Conservation (phyloP, 2,113 vertebrate species). For the Platycercus adscitus region DNA sequence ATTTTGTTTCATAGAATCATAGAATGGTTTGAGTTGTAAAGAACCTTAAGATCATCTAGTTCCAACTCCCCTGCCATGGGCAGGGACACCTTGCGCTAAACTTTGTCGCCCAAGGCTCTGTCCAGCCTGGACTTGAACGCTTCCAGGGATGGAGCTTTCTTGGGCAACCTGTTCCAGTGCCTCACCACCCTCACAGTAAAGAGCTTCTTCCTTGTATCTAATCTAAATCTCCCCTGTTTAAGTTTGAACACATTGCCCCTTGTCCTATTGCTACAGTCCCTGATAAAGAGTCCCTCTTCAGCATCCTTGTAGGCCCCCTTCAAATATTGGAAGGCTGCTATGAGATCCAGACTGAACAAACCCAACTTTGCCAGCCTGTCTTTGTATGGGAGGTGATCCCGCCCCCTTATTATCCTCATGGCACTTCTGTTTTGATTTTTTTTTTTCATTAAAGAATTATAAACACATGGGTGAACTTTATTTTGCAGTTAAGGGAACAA, state of each 20-base stretch:
- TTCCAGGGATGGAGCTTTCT: background rate
- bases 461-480: background rate
- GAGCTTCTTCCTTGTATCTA: background rate
- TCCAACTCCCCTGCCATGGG: background rate
- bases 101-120: background rate
- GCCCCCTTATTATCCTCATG: background rate
- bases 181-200: background rate
- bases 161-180: background rate
- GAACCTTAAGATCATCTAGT: background rate
- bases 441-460: background rate
- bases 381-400: background rate
- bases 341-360: background rate
- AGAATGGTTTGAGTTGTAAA: background rate
- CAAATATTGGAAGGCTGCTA: background rate
- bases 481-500: conserved; percentile 86
- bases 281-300: background rate
- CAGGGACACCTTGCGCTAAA: background rate
- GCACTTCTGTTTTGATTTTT: background rate
- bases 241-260: background rate
- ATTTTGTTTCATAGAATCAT: background rate
- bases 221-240: background rate
- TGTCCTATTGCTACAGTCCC: background rate
- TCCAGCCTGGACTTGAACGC: background rate
- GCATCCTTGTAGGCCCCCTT: background rate
- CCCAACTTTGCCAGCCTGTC: background rate